phyloP scores from a whole-genome alignment of 2,113 vertebrate genomes.

The mouse (Mus musculus) region GRCm39 chr10:8847501-8848000 shows the following conservation, averaged over 20 bases:
- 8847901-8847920: constrained; percentile 6
- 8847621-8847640: background rate
- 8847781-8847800: constrained; percentile 18
- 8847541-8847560: background rate
- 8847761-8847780: constrained; percentile 37
- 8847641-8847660: background rate
- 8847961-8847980: background rate
- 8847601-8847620: background rate
- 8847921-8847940: constrained; percentile 33
- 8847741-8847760: constrained; percentile 14
- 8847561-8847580: background rate
- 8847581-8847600: background rate
- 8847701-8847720: background rate
- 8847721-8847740: background rate
- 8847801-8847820: constrained; percentile 42
- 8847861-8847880: constrained; percentile 33
- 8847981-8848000: background rate
- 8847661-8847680: background rate
- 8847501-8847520: background rate
- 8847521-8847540: background rate
- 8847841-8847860: constrained; percentile 24
- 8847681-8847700: background rate
- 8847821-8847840: constrained; percentile 26
- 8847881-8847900: background rate
- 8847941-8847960: background rate